These are phyloP conservation scores for Mastacembelus armatus DNA, from an alignment of 2,797 vertebrate species.

Conservation along the genomic window DNA sequence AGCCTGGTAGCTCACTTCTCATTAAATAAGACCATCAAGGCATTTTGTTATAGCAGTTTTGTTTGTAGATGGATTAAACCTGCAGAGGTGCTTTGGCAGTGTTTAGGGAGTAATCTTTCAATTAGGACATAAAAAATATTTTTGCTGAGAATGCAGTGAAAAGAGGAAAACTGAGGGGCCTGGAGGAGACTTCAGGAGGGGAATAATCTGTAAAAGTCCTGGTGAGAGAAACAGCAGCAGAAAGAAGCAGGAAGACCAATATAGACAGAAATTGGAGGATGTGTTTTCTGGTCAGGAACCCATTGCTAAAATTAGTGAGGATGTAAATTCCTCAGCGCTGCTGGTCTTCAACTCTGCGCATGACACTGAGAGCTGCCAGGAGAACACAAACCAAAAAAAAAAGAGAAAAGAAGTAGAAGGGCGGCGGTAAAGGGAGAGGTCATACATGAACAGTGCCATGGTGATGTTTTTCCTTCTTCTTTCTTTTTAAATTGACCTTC, in stretches of 20 bases:
- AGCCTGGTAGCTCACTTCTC: slow-evolving; percentile 62
- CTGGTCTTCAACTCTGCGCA: slow-evolving; percentile 68
- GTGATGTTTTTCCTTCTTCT: slow-evolving; percentile 62
- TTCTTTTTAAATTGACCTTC: slow-evolving; percentile 73
- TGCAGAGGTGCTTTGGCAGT: slow-evolving; percentile 43
- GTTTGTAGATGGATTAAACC: slow-evolving; percentile 53
- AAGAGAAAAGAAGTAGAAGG: slow-evolving; percentile 52
- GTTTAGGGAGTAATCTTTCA: slow-evolving; percentile 46
- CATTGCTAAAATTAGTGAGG: slow-evolving; percentile 85
- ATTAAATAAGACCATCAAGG: slow-evolving; percentile 51
- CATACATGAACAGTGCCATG: slow-evolving; percentile 68
- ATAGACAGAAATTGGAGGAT: slow-evolving; percentile 87
- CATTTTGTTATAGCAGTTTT: slow-evolving; percentile 45
- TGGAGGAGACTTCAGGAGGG: slow-evolving; percentile 29
- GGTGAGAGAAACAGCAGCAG: slow-evolving; percentile 44
- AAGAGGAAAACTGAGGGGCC: slow-evolving; percentile 58
- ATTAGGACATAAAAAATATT: slow-evolving; percentile 32
- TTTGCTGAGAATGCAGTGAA: slow-evolving; percentile 37
- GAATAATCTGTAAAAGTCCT: slow-evolving; percentile 55
- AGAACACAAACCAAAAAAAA: slow-evolving; percentile 64
- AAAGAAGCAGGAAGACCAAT: slow-evolving; percentile 80
- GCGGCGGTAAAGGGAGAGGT: slow-evolving; percentile 72
- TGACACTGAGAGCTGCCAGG: slow-evolving; percentile 72
- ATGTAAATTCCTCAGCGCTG: slow-evolving; percentile 85
- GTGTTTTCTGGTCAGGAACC: slow-evolving; percentile 89